These are phyloP conservation scores for Acanthococcus lagerstroemiae DNA, from an alignment of 2,888 invertebrate genomes.

Conservation along the genomic window DNA sequence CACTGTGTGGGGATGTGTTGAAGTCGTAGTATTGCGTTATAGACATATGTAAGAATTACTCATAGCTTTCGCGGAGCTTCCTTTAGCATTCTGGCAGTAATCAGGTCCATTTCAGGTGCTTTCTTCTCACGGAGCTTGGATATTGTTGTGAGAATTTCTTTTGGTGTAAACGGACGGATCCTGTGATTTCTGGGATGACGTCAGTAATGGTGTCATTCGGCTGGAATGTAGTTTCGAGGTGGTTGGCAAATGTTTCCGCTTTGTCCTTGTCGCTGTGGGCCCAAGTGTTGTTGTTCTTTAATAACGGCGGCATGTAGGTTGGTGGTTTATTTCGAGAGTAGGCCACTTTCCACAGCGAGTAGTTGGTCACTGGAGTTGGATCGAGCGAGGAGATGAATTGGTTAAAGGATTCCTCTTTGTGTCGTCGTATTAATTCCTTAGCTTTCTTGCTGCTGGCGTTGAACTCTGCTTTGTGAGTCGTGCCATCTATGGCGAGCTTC, in stretches of 20 bases:
- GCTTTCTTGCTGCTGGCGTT: not conserved
- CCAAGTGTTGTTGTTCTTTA: not conserved
- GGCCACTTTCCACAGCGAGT: conserved; percentile 14
- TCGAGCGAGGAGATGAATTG: not conserved
- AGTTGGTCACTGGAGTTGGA: not conserved
- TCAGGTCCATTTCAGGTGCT: too few species aligned
- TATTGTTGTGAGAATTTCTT: too few species aligned
- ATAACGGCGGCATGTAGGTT: not conserved
- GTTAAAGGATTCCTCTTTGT: not conserved
- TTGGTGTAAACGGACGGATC: not conserved
- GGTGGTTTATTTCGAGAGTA: not conserved
- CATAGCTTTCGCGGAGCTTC: too few species aligned
- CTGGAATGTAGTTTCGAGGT: not conserved
- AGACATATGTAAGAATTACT: too few species aligned
- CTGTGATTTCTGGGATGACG: not conserved
- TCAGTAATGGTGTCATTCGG: not conserved
- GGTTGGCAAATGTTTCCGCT: conserved; percentile 5
- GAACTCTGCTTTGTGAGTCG: not conserved
- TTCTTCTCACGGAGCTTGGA: too few species aligned
- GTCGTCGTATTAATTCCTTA: not conserved
- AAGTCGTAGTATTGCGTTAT: too few species aligned
- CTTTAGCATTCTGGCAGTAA: too few species aligned
- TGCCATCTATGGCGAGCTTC: not conserved
- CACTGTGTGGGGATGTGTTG: too few species aligned
- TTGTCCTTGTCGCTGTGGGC: not conserved